These are phyloP conservation scores for Chaetodon trifasciatus DNA, from an alignment of 2,797 vertebrate species.

Conservation along the genomic window DNA sequence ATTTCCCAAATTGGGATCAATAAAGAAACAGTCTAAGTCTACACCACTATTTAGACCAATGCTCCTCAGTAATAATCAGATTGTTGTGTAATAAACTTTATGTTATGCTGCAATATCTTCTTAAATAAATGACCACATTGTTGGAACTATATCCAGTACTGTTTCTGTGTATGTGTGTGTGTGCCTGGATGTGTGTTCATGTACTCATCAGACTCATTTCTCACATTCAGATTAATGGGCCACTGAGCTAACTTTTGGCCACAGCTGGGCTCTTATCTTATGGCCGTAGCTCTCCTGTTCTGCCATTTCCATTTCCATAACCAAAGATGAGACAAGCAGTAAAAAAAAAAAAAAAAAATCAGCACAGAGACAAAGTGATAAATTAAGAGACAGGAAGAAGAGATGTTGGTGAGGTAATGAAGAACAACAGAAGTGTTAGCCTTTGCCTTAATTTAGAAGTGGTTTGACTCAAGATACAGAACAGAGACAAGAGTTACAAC, in stretches of 20 bases:
- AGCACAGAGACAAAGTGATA: too few relatives aligned
- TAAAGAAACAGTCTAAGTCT: too few relatives aligned
- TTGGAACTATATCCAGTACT: background rate
- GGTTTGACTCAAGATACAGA: too few relatives aligned
- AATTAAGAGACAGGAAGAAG: too few relatives aligned
- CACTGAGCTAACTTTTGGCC: constrained; percentile 27
- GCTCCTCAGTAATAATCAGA: too few relatives aligned
- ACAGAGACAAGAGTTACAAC: too few relatives aligned
- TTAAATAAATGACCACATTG: background rate
- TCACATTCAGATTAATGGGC: constrained; percentile 44
- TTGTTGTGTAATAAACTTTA: background rate
- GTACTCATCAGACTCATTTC: constrained; percentile 22
- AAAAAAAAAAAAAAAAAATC: too few relatives aligned
- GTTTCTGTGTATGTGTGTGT: background rate
- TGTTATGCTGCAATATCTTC: background rate
- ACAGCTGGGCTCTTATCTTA: constrained; percentile 4
- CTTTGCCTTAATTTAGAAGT: too few relatives aligned
- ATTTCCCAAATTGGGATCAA: too few relatives aligned
- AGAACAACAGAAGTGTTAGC: too few relatives aligned
- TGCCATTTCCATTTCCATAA: background rate
- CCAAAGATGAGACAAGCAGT: background rate
- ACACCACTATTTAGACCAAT: background rate
- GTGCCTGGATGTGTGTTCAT: background rate
- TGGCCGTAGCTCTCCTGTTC: background rate
- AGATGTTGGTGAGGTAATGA: too few relatives aligned